A percentile compares a stretch with the other conserved stretches of the same genome.
phyloP scores from a whole-genome alignment of 2,113 vertebrate species.

The Podilymbus podiceps region DNA sequence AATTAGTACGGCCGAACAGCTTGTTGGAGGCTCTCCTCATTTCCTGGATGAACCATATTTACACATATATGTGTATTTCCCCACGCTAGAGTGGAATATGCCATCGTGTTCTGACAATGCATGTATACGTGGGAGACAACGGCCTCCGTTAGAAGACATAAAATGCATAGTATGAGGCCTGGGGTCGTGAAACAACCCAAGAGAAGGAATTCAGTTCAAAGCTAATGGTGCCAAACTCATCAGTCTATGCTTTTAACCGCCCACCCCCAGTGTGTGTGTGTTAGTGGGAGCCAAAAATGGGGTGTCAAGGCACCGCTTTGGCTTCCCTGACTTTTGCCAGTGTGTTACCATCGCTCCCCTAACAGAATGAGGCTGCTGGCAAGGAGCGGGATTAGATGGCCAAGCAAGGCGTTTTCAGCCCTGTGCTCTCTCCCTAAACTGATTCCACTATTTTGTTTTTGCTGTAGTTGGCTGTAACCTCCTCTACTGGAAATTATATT shows the following conservation, averaged over 20 bases:
- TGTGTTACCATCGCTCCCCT: background rate
- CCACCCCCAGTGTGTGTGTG: no score
- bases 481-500: background rate
- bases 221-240: background rate
- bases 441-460: background rate
- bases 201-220: background rate
- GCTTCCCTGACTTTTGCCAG: background rate
- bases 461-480: background rate
- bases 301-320: background rate
- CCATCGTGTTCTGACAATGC: background rate
- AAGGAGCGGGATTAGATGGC: background rate
- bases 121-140: background rate
- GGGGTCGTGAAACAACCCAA: background rate
- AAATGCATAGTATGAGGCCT: background rate
- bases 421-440: background rate
- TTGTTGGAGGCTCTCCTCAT: background rate
- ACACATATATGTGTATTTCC: background rate
- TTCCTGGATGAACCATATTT: background rate
- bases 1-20: background rate
- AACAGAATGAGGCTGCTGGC: background rate
- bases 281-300: background rate
- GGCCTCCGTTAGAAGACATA: background rate
- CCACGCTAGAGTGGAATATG: background rate
- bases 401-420: background rate
- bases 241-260: background rate